phyloP scores from a whole-genome alignment of 2,113 vertebrate genomes.

The Peromyscus maniculatus region DNA sequence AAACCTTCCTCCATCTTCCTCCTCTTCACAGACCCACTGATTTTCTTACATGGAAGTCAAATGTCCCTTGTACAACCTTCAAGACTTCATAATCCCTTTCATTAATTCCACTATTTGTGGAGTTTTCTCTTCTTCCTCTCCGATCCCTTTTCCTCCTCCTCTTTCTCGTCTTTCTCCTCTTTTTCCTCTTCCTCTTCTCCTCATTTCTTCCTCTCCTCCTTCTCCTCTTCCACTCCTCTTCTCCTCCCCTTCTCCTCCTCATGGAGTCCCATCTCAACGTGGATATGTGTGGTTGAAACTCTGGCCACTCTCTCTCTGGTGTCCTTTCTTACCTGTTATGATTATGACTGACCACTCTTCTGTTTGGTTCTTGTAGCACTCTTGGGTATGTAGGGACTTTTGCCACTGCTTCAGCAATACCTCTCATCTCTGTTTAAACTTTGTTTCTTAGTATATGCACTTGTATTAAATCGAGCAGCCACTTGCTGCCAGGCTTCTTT shows the following conservation, averaged over 20 bases:
- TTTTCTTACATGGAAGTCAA: neutral
- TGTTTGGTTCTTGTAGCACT: neutral
- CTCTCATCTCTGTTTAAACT: neutral
- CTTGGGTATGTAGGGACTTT: neutral
- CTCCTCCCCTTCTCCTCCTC: no score
- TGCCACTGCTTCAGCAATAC: no score
- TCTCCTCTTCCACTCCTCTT: fast-evolving
- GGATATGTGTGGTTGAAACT: neutral
- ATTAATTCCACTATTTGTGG: neutral
- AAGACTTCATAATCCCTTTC: neutral
- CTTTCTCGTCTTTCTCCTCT: no score
- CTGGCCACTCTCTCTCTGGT: neutral
- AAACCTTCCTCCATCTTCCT: neutral
- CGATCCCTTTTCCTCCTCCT: neutral
- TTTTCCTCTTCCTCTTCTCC: no score
- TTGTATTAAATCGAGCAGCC: neutral
- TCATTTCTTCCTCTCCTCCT: fast-evolving
- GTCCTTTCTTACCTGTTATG: neutral
- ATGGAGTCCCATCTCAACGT: neutral
- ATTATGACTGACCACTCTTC: neutral
- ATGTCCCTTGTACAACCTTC: neutral
- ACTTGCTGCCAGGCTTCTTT: neutral
- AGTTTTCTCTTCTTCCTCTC: neutral
- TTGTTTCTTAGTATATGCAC: neutral
- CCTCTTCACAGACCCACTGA: neutral